These are phyloP conservation scores for Mongoloraphidia duomilia DNA, from an alignment of 2,888 invertebrate genomes.

Conservation along the genomic window DNA sequence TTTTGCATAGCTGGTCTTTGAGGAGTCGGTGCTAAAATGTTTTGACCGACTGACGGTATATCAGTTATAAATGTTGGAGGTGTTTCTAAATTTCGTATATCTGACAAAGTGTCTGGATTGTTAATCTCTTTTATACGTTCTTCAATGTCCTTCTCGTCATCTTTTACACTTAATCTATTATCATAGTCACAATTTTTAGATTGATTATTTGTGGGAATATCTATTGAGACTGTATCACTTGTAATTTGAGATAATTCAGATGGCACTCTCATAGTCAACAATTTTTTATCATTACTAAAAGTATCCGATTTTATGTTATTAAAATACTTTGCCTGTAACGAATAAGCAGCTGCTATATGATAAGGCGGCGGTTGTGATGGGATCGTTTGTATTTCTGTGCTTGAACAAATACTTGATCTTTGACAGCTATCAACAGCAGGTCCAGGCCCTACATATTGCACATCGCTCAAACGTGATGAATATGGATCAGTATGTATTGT, in stretches of 20 bases:
- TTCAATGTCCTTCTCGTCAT: neutral
- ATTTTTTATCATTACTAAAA: neutral
- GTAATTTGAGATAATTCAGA: neutral
- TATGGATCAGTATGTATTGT: neutral
- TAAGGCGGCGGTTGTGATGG: constrained; percentile 58
- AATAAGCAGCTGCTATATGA: constrained; percentile 70
- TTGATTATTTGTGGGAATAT: constrained; percentile 14
- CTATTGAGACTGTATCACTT: too few relatives aligned
- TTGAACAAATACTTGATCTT: neutral
- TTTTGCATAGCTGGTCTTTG: constrained; percentile 7
- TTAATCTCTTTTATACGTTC: neutral
- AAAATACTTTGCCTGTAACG: constrained; percentile 61
- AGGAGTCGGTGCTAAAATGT: constrained; percentile 15
- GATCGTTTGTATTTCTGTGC: constrained; percentile 4
- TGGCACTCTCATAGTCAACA: neutral
- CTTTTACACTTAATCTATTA: neutral
- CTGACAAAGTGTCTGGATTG: neutral
- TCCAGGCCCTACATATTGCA: constrained; percentile 27
- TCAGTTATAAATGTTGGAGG: constrained; percentile 15
- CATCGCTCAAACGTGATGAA: neutral
- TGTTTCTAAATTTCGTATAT: constrained; percentile 2
- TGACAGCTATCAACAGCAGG: constrained; percentile 12
- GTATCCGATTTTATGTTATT: constrained; percentile 31
- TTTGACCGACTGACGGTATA: constrained; percentile 12
- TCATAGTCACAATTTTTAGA: constrained; percentile 17